Evolutionary conservation across 2,797 vertebrate species (phyloP).

Genomic region (Rhinoraja longicauda): DNA sequence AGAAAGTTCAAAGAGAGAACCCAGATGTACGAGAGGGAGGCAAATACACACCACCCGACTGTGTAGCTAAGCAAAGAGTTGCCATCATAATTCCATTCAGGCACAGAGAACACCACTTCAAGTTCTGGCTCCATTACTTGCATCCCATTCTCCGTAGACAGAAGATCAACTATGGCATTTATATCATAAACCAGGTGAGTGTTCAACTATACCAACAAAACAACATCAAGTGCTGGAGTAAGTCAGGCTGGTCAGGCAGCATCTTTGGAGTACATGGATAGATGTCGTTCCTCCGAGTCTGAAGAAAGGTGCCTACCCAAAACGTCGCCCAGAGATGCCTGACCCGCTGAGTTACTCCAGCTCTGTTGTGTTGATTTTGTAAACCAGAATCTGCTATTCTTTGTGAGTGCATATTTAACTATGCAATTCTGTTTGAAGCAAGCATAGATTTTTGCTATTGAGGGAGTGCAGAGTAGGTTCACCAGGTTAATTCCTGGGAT

Average conservation of each 20-base stretch:
- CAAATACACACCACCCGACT: constrained; percentile 81
- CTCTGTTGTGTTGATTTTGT: too few relatives aligned
- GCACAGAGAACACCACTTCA: constrained; percentile 91
- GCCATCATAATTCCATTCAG: constrained; percentile 97
- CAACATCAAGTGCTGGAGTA: too few relatives aligned
- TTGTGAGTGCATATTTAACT: constrained; percentile 50
- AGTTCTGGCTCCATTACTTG: constrained; percentile 97
- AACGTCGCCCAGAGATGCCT: too few relatives aligned
- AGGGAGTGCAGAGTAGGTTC: too few relatives aligned
- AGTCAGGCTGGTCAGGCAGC: too few relatives aligned
- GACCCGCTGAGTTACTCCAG: too few relatives aligned
- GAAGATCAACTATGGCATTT: constrained; percentile 90
- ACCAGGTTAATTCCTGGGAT: too few relatives aligned
- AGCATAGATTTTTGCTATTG: not conserved
- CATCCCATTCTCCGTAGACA: constrained; percentile 93
- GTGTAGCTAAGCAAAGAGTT: constrained; percentile 82
- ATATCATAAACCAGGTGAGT: constrained; percentile 90
- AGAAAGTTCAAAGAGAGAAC: constrained; percentile 91
- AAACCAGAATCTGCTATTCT: too few relatives aligned
- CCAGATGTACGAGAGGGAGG: constrained; percentile 87
- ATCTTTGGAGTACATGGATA: too few relatives aligned
- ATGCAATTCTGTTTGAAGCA: not conserved
- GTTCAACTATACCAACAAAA: not conserved
- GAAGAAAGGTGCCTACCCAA: too few relatives aligned
- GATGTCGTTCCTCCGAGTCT: too few relatives aligned